Conservation (phyloP, 53 echinoderm and acorn worm species). For the Astropecten irregularis region DNA sequence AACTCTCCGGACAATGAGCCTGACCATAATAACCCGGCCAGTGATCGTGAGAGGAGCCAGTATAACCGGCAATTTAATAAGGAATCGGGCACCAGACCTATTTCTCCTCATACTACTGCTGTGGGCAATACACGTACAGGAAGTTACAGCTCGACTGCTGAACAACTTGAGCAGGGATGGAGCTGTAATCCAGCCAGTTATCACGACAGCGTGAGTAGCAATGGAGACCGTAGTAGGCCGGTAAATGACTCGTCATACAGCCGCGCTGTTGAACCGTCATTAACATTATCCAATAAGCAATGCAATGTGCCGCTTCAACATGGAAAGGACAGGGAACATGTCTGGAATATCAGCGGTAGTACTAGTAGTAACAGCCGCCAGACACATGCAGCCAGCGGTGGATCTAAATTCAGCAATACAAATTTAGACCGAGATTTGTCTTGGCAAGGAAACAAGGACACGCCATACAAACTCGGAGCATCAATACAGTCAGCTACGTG, state of each 20-base stretch:
- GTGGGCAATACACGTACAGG: constrained; percentile 48
- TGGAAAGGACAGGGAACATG: constrained; percentile 45
- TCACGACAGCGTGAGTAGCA: constrained; percentile 5
- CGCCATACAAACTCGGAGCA: constrained; percentile 21
- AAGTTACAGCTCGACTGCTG: constrained; percentile 24
- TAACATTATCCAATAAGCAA: constrained; percentile 68
- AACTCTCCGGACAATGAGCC: constrained; percentile 22
- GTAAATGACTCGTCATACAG: constrained; percentile 23
- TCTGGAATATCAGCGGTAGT: constrained; percentile 46
- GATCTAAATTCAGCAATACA: constrained; percentile 52
- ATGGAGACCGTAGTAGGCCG: constrained; percentile 7
- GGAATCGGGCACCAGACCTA: constrained; percentile 36
- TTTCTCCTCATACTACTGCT: constrained; percentile 21
- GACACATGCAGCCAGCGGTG: constrained; percentile 49
- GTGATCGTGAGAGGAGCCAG: constrained; percentile 21
- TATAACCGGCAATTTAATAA: constrained; percentile 35
- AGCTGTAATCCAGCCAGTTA: not conserved
- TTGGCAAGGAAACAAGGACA: constrained; percentile 39
- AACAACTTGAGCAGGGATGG: constrained; percentile 3
- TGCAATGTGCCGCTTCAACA: constrained; percentile 19
- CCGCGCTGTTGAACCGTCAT: constrained; percentile 28
- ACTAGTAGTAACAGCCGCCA: constrained; percentile 52
- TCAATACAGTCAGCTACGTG: constrained; percentile 9
- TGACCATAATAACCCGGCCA: not conserved
- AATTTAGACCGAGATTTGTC: constrained; percentile 49